Conservation (phyloP, 2,113 vertebrate species). For the Halichoeres trimaculatus region DNA sequence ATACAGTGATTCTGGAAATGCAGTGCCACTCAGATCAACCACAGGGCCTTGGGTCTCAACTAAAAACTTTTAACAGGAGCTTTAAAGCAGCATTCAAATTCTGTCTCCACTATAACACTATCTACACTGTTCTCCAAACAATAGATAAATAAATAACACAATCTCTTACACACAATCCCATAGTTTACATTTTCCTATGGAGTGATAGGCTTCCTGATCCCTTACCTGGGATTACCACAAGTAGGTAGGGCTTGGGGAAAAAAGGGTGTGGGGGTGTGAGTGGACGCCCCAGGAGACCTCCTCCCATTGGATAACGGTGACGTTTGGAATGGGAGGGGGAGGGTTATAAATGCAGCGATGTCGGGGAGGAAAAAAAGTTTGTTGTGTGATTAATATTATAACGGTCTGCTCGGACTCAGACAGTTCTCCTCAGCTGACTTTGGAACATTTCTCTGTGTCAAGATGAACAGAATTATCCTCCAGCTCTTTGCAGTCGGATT, state of each 20-base stretch:
- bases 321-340: slow-evolving; percentile 27
- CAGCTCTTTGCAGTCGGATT: slow-evolving; percentile 64
- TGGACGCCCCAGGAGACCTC: not conserved
- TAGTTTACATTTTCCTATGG: too few relatives aligned
- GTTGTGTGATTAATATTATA: slow-evolving; percentile 20
- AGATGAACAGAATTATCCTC: slow-evolving; percentile 74
- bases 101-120: too few relatives aligned
- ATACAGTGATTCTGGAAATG: too few relatives aligned
- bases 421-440: not conserved
- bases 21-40: too few relatives aligned
- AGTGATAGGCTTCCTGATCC: too few relatives aligned
- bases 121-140: too few relatives aligned
- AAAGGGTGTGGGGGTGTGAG: too few relatives aligned
- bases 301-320: slow-evolving; percentile 61
- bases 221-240: slow-evolving; percentile 1
- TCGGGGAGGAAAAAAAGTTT: not conserved
- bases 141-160: too few relatives aligned
- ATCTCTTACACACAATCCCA: too few relatives aligned
- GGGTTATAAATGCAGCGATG: slow-evolving; percentile 59
- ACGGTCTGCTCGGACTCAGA: slow-evolving; percentile 38
- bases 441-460: not conserved
- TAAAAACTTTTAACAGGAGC: too few relatives aligned
- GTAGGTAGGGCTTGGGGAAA: not conserved
- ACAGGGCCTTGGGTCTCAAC: too few relatives aligned
- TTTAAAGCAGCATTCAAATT: too few relatives aligned